A percentile compares a stretch with the other conserved stretches of the same genome.
These are phyloP conservation scores for Sphaerophoria taeniata DNA, from an alignment of 2,888 invertebrate species.

Conservation along the genomic window DNA sequence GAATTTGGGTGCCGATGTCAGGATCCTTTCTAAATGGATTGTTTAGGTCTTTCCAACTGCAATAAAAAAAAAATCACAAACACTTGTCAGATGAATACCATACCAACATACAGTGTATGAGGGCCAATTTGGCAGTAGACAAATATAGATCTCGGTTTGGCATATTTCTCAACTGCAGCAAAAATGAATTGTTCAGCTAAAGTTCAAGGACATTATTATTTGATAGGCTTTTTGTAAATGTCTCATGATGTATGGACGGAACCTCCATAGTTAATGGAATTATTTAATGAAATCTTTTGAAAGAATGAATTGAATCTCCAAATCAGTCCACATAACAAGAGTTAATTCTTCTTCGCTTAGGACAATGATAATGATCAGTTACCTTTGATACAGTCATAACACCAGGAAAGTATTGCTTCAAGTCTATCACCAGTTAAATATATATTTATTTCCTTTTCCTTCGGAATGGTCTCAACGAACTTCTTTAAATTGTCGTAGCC, in stretches of 20 bases:
- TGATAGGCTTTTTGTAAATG: too few relatives aligned
- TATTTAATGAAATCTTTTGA: too few relatives aligned
- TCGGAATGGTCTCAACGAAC: constrained; percentile 61
- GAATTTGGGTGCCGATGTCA: constrained; percentile 84
- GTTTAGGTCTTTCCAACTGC: constrained; percentile 90
- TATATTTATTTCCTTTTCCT: constrained; percentile 78
- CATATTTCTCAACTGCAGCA: constrained; percentile 83
- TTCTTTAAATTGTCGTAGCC: constrained; percentile 84
- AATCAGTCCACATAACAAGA: too few relatives aligned
- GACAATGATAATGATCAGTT: too few relatives aligned
- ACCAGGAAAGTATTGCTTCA: constrained; percentile 89
- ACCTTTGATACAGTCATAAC: constrained; percentile 93
- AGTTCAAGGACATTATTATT: too few relatives aligned
- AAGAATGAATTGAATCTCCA: background rate
- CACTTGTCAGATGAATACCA: constrained; percentile 83
- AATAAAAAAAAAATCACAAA: constrained; percentile 35
- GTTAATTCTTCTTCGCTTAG: too few relatives aligned
- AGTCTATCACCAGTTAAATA: constrained; percentile 86
- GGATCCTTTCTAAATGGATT: constrained; percentile 90
- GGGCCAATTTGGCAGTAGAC: constrained; percentile 90
- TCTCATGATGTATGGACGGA: too few relatives aligned
- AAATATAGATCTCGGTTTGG: constrained; percentile 85
- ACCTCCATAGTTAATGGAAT: too few relatives aligned
- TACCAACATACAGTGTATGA: constrained; percentile 85
- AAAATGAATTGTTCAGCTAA: constrained; percentile 90